Conservation (phyloP, 1,140 invertebrate species). For the Laupala kohalensis region DNA sequence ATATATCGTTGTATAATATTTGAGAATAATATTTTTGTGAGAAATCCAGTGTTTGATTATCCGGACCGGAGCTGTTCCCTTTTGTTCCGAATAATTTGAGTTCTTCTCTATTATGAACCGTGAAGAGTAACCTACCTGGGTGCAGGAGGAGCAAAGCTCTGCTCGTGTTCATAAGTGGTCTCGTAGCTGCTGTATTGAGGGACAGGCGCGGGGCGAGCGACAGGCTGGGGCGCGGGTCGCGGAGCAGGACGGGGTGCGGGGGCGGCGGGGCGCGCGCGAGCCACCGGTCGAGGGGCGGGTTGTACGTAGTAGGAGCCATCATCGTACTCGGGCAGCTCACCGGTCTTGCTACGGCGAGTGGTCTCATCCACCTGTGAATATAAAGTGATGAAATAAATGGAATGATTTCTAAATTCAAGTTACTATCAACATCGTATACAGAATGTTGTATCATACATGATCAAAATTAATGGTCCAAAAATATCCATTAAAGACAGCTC, state of each 20-base stretch:
- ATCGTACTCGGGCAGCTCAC: conserved; percentile 28
- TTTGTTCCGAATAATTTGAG: too few relatives aligned
- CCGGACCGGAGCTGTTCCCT: too few relatives aligned
- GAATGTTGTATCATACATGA: too few relatives aligned
- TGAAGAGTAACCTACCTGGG: neutral
- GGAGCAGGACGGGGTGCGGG: conserved; percentile 16
- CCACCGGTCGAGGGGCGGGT: conserved; percentile 21
- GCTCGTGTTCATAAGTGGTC: conserved; percentile 1
- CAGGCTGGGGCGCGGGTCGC: conserved; percentile 13
- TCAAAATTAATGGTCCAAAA: too few relatives aligned
- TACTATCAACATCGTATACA: too few relatives aligned
- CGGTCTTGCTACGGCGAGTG: conserved; percentile 17
- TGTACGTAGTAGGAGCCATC: conserved; percentile 31
- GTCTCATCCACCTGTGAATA: conserved; percentile 37
- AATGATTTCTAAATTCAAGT: too few relatives aligned
- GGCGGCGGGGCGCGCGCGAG: conserved; percentile 11
- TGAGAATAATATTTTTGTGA: neutral
- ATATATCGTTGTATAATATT: neutral
- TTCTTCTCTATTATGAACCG: too few relatives aligned
- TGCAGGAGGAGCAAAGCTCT: conserved; percentile 1
- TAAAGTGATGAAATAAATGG: too few relatives aligned
- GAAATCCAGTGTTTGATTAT: too few relatives aligned
- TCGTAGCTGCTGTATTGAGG: conserved; percentile 7
- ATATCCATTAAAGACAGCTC: too few relatives aligned
- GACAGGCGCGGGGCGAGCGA: neutral